Base-by-base conservation (phyloP, 2,888 invertebrate species). In the Alitta virens region DNA sequence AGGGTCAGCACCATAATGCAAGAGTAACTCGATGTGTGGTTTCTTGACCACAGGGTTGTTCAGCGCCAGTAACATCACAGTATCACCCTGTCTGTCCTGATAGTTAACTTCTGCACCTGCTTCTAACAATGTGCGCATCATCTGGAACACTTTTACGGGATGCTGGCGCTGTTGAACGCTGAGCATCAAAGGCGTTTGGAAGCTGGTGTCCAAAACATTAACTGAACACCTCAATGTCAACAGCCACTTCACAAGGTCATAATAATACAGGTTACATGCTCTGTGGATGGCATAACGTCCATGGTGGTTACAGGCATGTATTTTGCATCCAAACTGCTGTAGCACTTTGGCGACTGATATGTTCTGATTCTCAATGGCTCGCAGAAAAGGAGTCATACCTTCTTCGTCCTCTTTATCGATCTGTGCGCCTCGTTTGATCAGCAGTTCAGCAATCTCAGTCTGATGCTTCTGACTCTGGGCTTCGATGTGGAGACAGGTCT, bases 131-230 rank as follows among this genome's bases (percentile, higher is more conserved):
- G 42, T 54, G 24, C 52, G 59, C 58, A 66, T 63, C 54, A 66
- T 50, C 21, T 49, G 53, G 43, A 61, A 62, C 12, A 64, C 46
- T 16, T 26, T 52, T 24, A 56, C 53, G 2, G 66, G 57, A 5
- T 46, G 18, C 33, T 23, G 50, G n/a, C 55, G 43, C 50, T 46
- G 38, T 50, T 59, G 56, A 1, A 64, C 60, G 46, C 62, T 56
- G 14, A 62, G n/a, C 66, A 66, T 66, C 25, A 66, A 50, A 2
- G 66, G 62, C 2, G 64, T 66, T 21, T 64, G 62, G 43, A 43
- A 33, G n/a, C 59, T 27, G 21, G 40, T 24, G 21, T 54, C 56
- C 33, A 59, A 50, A 3, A 55, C 52, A 33, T 59, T 62, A 23
- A 60, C 49, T 2, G n/a, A 16, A n/a, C 52, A 54, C 21, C 63